Conservation (phyloP, 2,113 vertebrate species). For the Panthera uncia region DNA sequence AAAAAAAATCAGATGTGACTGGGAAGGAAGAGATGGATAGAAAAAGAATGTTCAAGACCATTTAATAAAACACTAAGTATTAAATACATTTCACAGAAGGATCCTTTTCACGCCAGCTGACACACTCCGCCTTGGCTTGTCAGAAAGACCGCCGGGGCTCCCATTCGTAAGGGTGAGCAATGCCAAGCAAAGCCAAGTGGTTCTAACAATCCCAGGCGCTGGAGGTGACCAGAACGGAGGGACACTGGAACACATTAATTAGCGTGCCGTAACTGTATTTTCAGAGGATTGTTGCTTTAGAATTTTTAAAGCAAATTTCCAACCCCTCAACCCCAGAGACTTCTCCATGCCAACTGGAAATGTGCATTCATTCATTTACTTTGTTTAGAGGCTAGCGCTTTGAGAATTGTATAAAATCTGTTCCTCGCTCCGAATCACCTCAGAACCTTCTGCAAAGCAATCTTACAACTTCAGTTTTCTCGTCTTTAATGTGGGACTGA, state of each 20-base stretch:
- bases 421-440: not conserved
- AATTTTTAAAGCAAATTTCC: slow-evolving; percentile 55
- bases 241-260: slow-evolving; percentile 59
- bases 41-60: slow-evolving; percentile 39
- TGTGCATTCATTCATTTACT: slow-evolving; percentile 23
- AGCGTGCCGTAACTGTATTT: slow-evolving; percentile 58
- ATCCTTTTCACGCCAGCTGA: slow-evolving; percentile 66
- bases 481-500: slow-evolving; percentile 3
- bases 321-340: not conserved
- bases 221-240: slow-evolving; percentile 41
- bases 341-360: slow-evolving; percentile 46
- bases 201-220: slow-evolving; percentile 59
- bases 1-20: slow-evolving; percentile 31
- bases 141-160: slow-evolving; percentile 38
- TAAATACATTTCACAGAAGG: slow-evolving; percentile 56
- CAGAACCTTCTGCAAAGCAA: not conserved
- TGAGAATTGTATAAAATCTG: slow-evolving; percentile 38
- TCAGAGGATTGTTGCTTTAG: slow-evolving; percentile 62
- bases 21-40: slow-evolving; percentile 53
- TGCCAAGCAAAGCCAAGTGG: slow-evolving; percentile 46
- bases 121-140: slow-evolving; percentile 57
- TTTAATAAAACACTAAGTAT: slow-evolving; percentile 41
- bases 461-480: not conserved
- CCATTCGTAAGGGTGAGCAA: not conserved
- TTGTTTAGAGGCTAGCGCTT: slow-evolving; percentile 49